Conservation (phyloP, 2,797 vertebrate species). For the Enteromius afrohamiltoni region DNA sequence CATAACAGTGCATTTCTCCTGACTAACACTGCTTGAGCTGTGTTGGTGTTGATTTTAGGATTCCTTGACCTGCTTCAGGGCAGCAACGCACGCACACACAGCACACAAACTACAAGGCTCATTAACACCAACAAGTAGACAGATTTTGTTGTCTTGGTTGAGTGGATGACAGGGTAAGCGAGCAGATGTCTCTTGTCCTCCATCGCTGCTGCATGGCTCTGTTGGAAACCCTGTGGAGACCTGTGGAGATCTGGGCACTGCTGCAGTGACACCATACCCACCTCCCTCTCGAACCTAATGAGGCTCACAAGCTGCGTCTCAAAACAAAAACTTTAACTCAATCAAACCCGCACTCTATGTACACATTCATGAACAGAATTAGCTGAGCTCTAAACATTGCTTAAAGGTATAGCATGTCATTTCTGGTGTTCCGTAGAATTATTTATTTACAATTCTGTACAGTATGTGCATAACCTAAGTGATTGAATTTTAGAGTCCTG, state of each 20-base stretch:
- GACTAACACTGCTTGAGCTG: constrained; percentile 24
- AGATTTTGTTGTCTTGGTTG: constrained; percentile 57
- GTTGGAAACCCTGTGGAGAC: constrained; percentile 60
- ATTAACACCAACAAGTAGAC: constrained; percentile 56
- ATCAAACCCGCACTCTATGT: not conserved
- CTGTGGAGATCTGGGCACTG: constrained; percentile 12
- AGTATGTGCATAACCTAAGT: not conserved
- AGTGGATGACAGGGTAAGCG: constrained; percentile 39
- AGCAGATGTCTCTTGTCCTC: constrained; percentile 73
- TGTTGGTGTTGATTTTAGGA: constrained; percentile 21
- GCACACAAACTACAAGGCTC: constrained; percentile 40
- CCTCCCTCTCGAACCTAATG: constrained; percentile 41
- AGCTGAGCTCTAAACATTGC: not conserved
- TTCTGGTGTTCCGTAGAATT: not conserved
- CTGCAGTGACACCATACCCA: constrained; percentile 61
- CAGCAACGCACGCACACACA: not conserved
- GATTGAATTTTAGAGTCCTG: not conserved
- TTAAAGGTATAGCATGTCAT: not conserved
- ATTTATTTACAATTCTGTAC: not conserved
- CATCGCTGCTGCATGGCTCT: constrained; percentile 60
- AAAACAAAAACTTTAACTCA: constrained; percentile 4
- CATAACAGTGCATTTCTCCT: not conserved
- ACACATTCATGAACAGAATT: not conserved
- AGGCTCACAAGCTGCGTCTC: constrained; percentile 21
- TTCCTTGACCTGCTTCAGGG: constrained; percentile 44